These are phyloP conservation scores for Zaprionus ghesquierei DNA, from an alignment of 1,140 invertebrate species.

Conservation along the genomic window DNA sequence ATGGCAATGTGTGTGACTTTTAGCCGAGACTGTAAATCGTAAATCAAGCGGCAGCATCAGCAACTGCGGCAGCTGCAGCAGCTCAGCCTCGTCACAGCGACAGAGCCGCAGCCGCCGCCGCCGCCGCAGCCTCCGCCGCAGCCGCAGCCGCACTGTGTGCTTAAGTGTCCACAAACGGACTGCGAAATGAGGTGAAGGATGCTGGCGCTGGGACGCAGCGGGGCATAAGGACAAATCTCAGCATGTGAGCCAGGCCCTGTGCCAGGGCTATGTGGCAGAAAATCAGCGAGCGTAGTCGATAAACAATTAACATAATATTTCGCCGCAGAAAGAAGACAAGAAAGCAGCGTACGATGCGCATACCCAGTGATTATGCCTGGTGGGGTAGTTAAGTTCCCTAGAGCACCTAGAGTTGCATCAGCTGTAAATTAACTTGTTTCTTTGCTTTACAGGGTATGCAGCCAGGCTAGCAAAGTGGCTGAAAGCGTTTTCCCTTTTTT, in stretches of 20 bases:
- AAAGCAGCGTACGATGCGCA: background rate
- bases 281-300: constrained; percentile 17
- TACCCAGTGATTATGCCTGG: background rate
- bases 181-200: constrained; percentile 32
- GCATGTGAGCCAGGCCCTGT: background rate
- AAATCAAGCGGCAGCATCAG: background rate
- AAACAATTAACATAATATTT: constrained; percentile 23
- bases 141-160: background rate
- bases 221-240: constrained; percentile 18
- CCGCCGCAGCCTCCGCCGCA: background rate
- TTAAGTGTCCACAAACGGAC: constrained; percentile 11
- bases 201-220: background rate
- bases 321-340: background rate
- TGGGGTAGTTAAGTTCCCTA: background rate
- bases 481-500: background rate
- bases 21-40: background rate
- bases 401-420: too few relatives aligned
- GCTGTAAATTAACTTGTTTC: too few relatives aligned
- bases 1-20: too few relatives aligned
- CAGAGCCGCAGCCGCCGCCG: background rate
- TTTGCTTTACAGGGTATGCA: background rate
- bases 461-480: background rate
- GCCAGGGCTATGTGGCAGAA: background rate
- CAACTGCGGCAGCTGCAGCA: background rate
- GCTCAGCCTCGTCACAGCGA: background rate